phyloP scores from a whole-genome alignment of 2,888 invertebrate species.

The Galerucella nymphaeae region DNA sequence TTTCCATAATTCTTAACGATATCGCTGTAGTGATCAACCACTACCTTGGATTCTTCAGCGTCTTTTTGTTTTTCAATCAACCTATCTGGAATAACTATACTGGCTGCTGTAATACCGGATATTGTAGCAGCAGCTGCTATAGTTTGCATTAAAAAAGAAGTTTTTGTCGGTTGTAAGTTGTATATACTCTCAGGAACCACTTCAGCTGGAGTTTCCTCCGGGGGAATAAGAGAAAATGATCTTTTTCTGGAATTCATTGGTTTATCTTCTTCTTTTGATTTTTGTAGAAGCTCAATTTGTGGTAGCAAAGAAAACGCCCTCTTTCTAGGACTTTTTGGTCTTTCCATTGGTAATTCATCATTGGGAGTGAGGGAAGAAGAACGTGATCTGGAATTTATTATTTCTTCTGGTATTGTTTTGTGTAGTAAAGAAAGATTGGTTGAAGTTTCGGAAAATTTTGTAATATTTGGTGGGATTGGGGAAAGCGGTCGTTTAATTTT shows the following conservation, averaged over 20 bases:
- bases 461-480: constrained; percentile 43
- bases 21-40: constrained; percentile 84
- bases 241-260: constrained; percentile 39
- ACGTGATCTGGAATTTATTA: constrained; percentile 39
- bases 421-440: constrained; percentile 30
- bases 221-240: constrained; percentile 50
- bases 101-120: constrained; percentile 59
- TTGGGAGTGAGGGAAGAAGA: constrained; percentile 20
- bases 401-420: constrained; percentile 29
- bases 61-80: constrained; percentile 62
- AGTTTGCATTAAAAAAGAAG: constrained; percentile 44
- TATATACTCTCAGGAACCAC: constrained; percentile 32
- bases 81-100: constrained; percentile 58
- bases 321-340: constrained; percentile 39
- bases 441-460: constrained; percentile 31
- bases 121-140: constrained; percentile 56
- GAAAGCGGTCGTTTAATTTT: constrained; percentile 44
- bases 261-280: constrained; percentile 19
- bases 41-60: constrained; percentile 75
- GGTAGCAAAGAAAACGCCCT: constrained; percentile 53
- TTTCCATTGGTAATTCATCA: constrained; percentile 15
- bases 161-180: constrained; percentile 26
- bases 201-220: constrained; percentile 11
- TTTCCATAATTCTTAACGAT: constrained; percentile 78
- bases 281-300: constrained; percentile 37